Evolutionary conservation across 2,888 invertebrate genomes (phyloP).

Genomic region (Spodoptera picta): DNA sequence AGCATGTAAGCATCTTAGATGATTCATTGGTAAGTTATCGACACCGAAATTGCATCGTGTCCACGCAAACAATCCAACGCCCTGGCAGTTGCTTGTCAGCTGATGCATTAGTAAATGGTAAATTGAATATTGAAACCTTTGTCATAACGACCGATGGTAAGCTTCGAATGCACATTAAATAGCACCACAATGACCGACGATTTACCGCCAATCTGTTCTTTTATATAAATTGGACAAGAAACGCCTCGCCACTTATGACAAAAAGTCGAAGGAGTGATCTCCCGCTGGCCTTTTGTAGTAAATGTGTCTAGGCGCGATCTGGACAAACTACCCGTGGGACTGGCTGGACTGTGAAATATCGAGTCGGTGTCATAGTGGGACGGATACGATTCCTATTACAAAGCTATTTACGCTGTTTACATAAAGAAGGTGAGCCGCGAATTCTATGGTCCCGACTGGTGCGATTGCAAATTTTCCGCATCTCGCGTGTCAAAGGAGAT

Average conservation of each 20-base stretch:
- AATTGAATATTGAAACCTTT: slow-evolving; percentile 79
- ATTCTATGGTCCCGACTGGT: slow-evolving; percentile 69
- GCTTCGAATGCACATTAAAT: slow-evolving; percentile 83
- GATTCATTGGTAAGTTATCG: slow-evolving; percentile 77
- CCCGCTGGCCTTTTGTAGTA: slow-evolving; percentile 85
- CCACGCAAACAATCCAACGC: slow-evolving; percentile 74
- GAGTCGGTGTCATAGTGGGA: slow-evolving; percentile 78
- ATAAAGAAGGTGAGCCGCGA: slow-evolving; percentile 77
- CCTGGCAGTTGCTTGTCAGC: slow-evolving; percentile 82
- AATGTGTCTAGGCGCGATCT: slow-evolving; percentile 78
- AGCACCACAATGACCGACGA: slow-evolving; percentile 83
- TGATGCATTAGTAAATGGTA: slow-evolving; percentile 66
- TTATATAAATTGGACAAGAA: slow-evolving; percentile 80
- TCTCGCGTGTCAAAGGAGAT: slow-evolving; percentile 83
- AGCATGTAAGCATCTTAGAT: slow-evolving; percentile 60
- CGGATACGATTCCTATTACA: slow-evolving; percentile 82
- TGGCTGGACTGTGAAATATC: slow-evolving; percentile 80
- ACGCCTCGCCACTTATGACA: slow-evolving; percentile 86
- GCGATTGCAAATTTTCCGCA: slow-evolving; percentile 84
- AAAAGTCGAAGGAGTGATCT: slow-evolving; percentile 84
- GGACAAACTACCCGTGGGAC: slow-evolving; percentile 85
- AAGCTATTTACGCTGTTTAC: slow-evolving; percentile 84
- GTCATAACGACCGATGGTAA: slow-evolving; percentile 73
- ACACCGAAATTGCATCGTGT: slow-evolving; percentile 74
- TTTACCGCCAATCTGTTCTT: slow-evolving; percentile 88